Evolutionary conservation across 2,888 invertebrate genomes (phyloP), one percentile per base, ranked within the genome.

Genomic region (Nomada ferruginata): DNA sequence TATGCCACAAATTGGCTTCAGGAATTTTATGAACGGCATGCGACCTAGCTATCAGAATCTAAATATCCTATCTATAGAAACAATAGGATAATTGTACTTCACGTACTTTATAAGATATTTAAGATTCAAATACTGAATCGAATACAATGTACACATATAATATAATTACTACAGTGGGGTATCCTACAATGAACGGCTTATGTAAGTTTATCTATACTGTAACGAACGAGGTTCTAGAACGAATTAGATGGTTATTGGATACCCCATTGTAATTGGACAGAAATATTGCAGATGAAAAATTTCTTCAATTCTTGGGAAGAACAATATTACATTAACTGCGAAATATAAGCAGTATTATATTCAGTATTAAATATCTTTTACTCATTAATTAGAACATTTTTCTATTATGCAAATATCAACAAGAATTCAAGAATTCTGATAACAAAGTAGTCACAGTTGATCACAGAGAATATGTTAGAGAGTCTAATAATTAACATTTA

Each of bases 401-500:
- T 15, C 9, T 23, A 55, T 47, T 63, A 75, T 53, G 11, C 57
- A 47, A 36, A 44, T 52, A 73, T 76, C 10, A 50, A 53, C 44
- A 73, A 73, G 73, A 65, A 73, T 66, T 29, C 53, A 75, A 13
- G 69, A 87, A 88, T 82, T 88, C 87, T 84, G 89, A 89, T 89
- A 88, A 83, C 84, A 79, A 79, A 84, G 87, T 84, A 90, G 89
- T 85, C 87, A 86, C 87, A 78, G 80, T 86, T 88, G 89, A 92
- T 92, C 92, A 92, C 92, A 92, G 92, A 90, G 87, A 87, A 76
- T 86, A 89, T 74, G 89, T 85, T 91, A 90, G 90, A 90, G 87
- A 90, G 89, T 73, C 79, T 85, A 86, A 76, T 59, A 80, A 79
- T 79, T 74, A 79, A 79, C 65, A 73, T 79, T 86, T 86, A 89